Evolutionary conservation across 2,113 vertebrate genomes (phyloP).

Genomic region (Sapayoa aenigma): DNA sequence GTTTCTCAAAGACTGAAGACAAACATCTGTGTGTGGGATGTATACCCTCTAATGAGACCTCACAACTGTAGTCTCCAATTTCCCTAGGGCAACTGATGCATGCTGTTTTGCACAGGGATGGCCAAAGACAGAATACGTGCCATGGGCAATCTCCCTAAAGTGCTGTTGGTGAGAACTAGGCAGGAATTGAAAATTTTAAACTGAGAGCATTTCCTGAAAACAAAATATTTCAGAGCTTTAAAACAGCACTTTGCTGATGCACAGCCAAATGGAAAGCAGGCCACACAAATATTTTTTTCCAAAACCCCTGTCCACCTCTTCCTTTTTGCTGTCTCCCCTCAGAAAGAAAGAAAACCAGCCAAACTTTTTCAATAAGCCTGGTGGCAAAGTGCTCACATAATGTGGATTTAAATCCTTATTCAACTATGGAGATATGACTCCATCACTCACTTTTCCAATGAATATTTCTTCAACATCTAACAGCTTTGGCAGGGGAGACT

Average conservation of each 20-base stretch:
- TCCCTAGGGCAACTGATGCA: not conserved
- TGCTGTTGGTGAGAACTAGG: not conserved
- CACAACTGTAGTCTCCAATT: not conserved
- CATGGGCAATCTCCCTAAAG: not conserved
- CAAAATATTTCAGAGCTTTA: not conserved
- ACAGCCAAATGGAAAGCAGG: not conserved
- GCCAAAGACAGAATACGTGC: not conserved
- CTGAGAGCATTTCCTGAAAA: not conserved
- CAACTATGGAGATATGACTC: not conserved
- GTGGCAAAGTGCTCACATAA: not conserved
- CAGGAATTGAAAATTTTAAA: not conserved
- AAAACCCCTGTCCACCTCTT: not conserved
- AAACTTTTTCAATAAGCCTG: not conserved
- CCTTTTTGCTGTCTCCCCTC: not conserved
- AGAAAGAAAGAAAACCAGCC: not conserved
- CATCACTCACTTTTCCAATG: not conserved
- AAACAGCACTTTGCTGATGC: not conserved
- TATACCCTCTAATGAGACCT: fast-evolving
- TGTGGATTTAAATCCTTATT: not conserved
- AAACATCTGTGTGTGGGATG: not conserved
- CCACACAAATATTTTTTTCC: not conserved
- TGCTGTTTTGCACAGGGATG: not conserved
- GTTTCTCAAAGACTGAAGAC: not conserved
- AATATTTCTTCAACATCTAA: not conserved
- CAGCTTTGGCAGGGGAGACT: not conserved